phyloP scores from a whole-genome alignment of 2,797 vertebrate species.

The Phoeniculus purpureus region DNA sequence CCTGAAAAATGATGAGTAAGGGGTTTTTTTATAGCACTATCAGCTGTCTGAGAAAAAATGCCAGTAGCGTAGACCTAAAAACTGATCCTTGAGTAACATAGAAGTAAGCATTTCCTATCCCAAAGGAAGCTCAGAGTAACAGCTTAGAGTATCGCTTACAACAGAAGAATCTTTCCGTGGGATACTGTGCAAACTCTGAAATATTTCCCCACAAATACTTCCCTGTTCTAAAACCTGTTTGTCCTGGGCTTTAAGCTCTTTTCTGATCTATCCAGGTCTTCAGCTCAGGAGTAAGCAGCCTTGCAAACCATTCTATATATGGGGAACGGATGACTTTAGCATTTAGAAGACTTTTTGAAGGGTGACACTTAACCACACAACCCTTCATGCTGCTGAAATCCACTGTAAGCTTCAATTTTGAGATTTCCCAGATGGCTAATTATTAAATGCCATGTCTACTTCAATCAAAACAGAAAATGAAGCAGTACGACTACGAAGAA shows the following conservation, averaged over 20 bases:
- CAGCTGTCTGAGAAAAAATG: background rate
- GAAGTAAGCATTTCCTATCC: background rate
- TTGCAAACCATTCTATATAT: background rate
- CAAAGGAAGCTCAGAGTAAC: background rate
- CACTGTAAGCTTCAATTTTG: background rate
- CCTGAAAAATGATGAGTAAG: background rate
- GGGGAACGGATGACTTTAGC: background rate
- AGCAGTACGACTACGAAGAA: background rate
- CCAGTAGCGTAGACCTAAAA: background rate
- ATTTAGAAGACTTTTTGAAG: background rate
- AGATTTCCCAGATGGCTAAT: background rate
- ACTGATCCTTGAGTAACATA: background rate
- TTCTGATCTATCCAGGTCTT: background rate
- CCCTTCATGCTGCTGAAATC: background rate
- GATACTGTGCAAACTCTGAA: background rate
- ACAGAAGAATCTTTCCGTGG: background rate
- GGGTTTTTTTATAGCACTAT: background rate
- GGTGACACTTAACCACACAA: background rate
- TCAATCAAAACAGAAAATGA: background rate
- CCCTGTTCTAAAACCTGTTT: background rate
- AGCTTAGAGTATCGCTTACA: background rate
- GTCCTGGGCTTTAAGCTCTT: background rate
- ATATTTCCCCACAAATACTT: background rate
- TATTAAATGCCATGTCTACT: background rate
- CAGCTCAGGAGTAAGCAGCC: background rate